phyloP scores from a whole-genome alignment of 2,113 vertebrate genomes.

The Pipra filicauda region DNA sequence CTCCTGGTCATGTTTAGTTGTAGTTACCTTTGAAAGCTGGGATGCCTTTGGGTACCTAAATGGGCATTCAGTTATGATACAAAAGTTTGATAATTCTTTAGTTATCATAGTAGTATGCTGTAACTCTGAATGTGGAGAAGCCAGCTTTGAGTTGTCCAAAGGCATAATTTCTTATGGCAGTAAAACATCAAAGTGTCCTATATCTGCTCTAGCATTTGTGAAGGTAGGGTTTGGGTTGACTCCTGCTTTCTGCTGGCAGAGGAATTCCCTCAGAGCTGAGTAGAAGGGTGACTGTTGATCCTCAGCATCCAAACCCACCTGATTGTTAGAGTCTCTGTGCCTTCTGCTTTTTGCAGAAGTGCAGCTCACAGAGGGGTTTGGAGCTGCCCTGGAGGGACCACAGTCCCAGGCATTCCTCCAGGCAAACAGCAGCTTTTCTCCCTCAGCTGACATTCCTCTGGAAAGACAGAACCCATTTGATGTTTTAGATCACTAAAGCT shows the following conservation, averaged over 20 bases:
- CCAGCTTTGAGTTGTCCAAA: background rate
- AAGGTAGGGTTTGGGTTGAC: background rate
- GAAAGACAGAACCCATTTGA: background rate
- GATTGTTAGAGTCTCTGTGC: background rate
- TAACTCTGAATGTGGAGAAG: background rate
- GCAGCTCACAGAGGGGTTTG: background rate
- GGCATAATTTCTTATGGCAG: background rate
- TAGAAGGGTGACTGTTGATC: background rate
- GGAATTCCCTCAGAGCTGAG: background rate
- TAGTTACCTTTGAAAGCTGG: background rate
- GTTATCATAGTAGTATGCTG: background rate
- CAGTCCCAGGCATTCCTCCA: background rate
- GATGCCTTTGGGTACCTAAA: background rate
- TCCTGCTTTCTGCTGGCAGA: background rate
- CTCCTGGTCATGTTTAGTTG: background rate
- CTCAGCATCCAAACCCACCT: background rate
- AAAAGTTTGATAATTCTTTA: background rate
- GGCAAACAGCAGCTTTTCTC: background rate
- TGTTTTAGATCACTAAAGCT: background rate
- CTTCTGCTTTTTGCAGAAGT: conserved; percentile 11
- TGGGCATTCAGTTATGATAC: background rate
- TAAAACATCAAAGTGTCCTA: background rate
- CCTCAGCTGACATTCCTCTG: background rate
- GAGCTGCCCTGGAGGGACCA: background rate
- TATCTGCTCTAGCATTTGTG: background rate